phyloP scores from a whole-genome alignment of 2,888 invertebrate species.

The Pseudococcus viburni region DNA sequence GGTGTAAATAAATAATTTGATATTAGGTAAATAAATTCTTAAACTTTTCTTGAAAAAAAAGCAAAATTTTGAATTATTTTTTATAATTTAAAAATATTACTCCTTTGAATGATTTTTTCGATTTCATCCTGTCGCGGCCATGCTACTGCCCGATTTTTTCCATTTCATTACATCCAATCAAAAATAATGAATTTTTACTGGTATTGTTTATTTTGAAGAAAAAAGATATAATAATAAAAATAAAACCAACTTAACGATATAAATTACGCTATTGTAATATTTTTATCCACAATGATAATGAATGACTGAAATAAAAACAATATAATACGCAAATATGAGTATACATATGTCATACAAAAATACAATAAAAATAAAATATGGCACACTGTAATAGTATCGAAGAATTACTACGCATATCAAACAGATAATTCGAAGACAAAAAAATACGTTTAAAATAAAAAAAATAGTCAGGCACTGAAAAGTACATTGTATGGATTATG shows the following conservation, averaged over 20 bases:
- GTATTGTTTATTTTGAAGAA: neutral
- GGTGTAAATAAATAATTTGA: no score
- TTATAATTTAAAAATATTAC: no score
- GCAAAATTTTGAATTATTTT: no score
- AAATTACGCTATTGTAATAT: neutral
- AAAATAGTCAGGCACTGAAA: neutral
- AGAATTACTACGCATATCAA: neutral
- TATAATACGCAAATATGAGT: neutral
- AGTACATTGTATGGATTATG: neutral
- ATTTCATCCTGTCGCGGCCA: no score
- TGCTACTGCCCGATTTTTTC: no score
- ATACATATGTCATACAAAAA: neutral
- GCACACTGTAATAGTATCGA: neutral
- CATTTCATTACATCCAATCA: no score
- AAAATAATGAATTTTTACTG: no score
- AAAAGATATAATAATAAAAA: neutral
- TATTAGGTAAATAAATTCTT: no score
- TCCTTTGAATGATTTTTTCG: no score
- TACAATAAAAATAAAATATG: neutral
- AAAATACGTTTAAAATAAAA: neutral
- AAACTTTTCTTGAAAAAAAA: no score
- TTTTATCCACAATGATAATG: constrained; percentile 2
- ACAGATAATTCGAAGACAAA: neutral
- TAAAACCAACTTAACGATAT: neutral
- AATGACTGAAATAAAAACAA: constrained; percentile 17